Conservation (phyloP, 2,888 invertebrate genomes). For the Drosophila trichaetosa region DNA sequence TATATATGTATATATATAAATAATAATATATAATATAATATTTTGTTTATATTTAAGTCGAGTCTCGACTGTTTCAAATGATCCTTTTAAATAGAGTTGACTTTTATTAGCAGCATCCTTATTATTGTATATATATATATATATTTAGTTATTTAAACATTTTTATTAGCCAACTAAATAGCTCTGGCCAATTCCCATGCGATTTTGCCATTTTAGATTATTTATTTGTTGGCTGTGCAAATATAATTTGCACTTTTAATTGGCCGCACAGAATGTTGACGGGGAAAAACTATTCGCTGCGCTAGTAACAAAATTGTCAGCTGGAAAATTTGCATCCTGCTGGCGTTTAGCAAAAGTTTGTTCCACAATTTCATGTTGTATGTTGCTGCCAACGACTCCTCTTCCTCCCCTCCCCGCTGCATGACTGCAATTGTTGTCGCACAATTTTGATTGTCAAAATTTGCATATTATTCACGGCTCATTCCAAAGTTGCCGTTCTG, state of each 20-base stretch:
- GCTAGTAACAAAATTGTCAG: conserved; percentile 46
- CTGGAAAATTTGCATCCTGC: conserved; percentile 44
- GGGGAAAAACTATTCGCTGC: conserved; percentile 5
- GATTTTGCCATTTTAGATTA: conserved; percentile 3
- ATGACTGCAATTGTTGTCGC: conserved; percentile 57
- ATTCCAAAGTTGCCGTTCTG: conserved; percentile 37
- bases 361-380: conserved; percentile 49
- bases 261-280: conserved; percentile 34
- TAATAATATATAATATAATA: no score
- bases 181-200: neutral
- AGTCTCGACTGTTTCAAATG: neutral
- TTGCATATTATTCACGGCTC: conserved; percentile 61
- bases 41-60: neutral
- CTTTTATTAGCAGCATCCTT: no score
- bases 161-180: neutral
- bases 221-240: conserved; percentile 16
- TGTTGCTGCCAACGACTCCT: conserved; percentile 6
- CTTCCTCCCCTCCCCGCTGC: neutral
- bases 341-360: conserved; percentile 52
- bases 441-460: conserved; percentile 50
- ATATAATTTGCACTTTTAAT: conserved; percentile 68
- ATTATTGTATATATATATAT: no score
- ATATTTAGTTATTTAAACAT: neutral
- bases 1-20: no score
- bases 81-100: neutral